phyloP scores from a whole-genome alignment of 1,140 invertebrate genomes.

The Saccostrea glomerata region DNA sequence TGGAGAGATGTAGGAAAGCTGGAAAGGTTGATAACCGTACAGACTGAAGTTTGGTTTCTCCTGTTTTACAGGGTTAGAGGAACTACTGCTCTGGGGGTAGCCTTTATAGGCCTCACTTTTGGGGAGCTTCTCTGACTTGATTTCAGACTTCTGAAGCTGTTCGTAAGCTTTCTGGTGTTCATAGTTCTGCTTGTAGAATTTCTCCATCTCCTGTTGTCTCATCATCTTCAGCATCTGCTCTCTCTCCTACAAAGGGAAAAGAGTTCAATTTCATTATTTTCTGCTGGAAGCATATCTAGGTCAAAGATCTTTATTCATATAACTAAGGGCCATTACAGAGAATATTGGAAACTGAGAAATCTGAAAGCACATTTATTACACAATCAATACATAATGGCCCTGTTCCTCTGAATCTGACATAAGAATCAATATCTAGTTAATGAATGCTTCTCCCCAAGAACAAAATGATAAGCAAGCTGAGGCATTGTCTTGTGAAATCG shows the following conservation, averaged over 20 bases:
- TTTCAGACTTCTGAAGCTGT: constrained; percentile 49
- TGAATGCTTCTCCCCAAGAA: not conserved
- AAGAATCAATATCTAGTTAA: not conserved
- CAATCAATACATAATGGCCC: not conserved
- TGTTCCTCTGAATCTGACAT: constrained; percentile 10
- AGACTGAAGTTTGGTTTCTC: constrained; percentile 86
- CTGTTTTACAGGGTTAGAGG: constrained; percentile 80
- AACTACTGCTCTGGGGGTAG: not conserved
- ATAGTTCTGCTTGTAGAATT: constrained; percentile 29
- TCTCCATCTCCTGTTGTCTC: constrained; percentile 25
- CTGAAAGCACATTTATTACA: not conserved
- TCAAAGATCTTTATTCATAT: not conserved
- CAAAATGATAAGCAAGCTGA: constrained; percentile 14
- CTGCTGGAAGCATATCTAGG: not conserved
- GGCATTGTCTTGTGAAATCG: not conserved
- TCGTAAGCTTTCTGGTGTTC: constrained; percentile 29
- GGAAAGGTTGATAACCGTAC: constrained; percentile 86
- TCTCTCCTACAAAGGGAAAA: not conserved
- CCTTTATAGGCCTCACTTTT: constrained; percentile 24
- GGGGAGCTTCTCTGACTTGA: constrained; percentile 41
- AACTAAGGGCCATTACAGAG: not conserved
- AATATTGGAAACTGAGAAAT: not conserved
- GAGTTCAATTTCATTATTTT: not conserved
- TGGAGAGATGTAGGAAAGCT: constrained; percentile 81
- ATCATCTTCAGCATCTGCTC: constrained; percentile 15